A percentile compares a stretch with the other conserved stretches of the same genome.
Conservation (phyloP, 2,888 invertebrate species). For the Caenorhabditis sp. region DNA sequence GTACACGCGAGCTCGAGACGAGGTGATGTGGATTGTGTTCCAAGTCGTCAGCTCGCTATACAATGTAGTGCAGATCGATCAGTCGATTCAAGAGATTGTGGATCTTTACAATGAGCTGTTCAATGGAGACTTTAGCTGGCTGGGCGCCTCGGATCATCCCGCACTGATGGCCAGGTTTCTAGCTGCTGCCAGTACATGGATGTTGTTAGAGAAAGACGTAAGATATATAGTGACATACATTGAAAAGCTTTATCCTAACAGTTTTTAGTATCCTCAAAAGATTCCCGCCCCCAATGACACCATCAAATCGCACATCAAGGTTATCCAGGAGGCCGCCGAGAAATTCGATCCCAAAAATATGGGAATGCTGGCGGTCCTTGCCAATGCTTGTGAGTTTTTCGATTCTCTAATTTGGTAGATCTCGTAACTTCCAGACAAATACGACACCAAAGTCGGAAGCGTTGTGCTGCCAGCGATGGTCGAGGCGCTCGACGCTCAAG, state of each 20-base stretch:
- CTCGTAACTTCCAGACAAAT: constrained; percentile 50
- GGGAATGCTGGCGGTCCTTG: constrained; percentile 75
- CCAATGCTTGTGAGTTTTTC: constrained; percentile 75
- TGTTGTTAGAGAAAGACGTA: constrained; percentile 56
- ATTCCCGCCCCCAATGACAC: constrained; percentile 52
- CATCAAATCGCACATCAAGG: constrained; percentile 64
- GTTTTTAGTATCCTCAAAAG: constrained; percentile 42
- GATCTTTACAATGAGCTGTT: constrained; percentile 66
- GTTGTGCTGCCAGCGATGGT: background rate
- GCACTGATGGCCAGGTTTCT: constrained; percentile 69
- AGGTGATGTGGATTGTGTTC: constrained; percentile 98
- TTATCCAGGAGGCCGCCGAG: constrained; percentile 60
- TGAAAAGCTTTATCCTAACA: background rate
- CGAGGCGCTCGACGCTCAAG: constrained; percentile 34
- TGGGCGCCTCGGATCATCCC: constrained; percentile 67
- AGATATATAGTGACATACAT: too few relatives aligned
- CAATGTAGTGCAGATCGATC: constrained; percentile 85
- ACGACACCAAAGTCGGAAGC: constrained; percentile 40
- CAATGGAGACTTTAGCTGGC: constrained; percentile 61
- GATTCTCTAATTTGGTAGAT: too few relatives aligned
- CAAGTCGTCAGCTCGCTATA: constrained; percentile 98
- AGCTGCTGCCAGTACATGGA: constrained; percentile 73
- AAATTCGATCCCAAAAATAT: constrained; percentile 63
- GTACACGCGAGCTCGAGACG: constrained; percentile 91
- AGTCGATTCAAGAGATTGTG: constrained; percentile 59